These are phyloP conservation scores for Nephrotoma flavescens DNA, from an alignment of 2,888 invertebrate species.

Conservation along the genomic window DNA sequence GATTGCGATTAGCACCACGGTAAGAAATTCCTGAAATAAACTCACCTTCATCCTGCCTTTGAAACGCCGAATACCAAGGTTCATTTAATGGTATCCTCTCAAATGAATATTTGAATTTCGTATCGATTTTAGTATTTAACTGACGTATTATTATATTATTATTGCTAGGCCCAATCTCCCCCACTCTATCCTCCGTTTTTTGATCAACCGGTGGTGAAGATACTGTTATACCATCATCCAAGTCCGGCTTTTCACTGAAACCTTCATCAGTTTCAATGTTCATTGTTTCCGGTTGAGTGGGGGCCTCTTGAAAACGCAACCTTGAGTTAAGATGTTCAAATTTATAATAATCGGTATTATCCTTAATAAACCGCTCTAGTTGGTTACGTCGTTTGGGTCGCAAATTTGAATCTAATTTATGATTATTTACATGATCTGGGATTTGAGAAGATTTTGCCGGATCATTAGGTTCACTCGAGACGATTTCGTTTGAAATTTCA, in stretches of 20 bases:
- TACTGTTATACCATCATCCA: not conserved
- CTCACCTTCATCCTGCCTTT: constrained; percentile 49
- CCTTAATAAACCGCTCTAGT: constrained; percentile 40
- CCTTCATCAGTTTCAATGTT: not conserved
- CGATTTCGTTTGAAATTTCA: constrained; percentile 26
- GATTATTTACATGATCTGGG: constrained; percentile 2
- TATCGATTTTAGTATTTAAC: constrained; percentile 32
- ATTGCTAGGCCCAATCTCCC: constrained; percentile 17
- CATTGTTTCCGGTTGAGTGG: constrained; percentile 26
- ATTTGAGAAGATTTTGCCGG: not conserved
- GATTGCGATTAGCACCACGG: not conserved
- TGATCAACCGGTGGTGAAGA: constrained; percentile 14
- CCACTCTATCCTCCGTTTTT: constrained; percentile 31
- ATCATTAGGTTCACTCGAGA: constrained; percentile 9
- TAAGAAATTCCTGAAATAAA: not conserved
- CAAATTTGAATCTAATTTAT: not conserved
- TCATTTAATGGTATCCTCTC: constrained; percentile 58
- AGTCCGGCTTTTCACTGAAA: not conserved
- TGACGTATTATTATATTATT: not conserved
- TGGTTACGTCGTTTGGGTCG: constrained; percentile 33
- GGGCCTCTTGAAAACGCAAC: constrained; percentile 30
- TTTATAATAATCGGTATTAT: constrained; percentile 43
- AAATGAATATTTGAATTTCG: constrained; percentile 55
- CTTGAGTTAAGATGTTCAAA: constrained; percentile 31
- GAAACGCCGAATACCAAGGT: constrained; percentile 66